Conservation (phyloP, 2,113 vertebrate species). For the Leucopternis melanops region DNA sequence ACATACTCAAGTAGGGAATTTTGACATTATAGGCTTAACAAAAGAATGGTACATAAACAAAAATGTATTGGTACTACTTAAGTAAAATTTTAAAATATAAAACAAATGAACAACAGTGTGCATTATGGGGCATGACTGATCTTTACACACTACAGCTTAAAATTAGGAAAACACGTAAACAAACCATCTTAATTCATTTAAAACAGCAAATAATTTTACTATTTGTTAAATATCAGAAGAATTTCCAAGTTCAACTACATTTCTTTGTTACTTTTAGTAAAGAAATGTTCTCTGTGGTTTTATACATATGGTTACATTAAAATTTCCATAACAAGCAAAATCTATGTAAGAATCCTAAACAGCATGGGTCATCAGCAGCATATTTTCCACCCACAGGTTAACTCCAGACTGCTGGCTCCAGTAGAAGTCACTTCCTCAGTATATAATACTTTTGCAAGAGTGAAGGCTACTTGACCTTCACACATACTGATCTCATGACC, state of each 20-base stretch:
- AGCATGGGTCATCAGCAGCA: not conserved
- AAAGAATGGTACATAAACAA: not conserved
- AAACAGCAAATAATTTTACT: not conserved
- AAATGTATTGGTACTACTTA: not conserved
- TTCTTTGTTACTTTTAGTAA: not conserved
- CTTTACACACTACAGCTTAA: not conserved
- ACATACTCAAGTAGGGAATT: not conserved
- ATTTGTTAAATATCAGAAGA: not conserved
- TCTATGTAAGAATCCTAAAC: not conserved
- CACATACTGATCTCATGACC: not conserved
- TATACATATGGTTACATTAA: not conserved
- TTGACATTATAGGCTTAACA: not conserved
- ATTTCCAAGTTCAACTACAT: not conserved
- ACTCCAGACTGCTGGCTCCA: not conserved
- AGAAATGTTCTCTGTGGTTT: not conserved
- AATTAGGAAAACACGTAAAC: not conserved
- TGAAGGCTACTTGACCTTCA: not conserved
- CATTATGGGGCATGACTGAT: not conserved
- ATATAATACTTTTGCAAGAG: not conserved
- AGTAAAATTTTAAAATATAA: not conserved
- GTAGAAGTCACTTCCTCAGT: not conserved
- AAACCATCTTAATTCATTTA: not conserved
- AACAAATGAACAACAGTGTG: not conserved
- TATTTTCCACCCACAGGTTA: not conserved
- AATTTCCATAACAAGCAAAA: slow-evolving; percentile 9